These are phyloP conservation scores for Cisticola juncidis DNA, from an alignment of 2,113 vertebrate species.

Conservation along the genomic window DNA sequence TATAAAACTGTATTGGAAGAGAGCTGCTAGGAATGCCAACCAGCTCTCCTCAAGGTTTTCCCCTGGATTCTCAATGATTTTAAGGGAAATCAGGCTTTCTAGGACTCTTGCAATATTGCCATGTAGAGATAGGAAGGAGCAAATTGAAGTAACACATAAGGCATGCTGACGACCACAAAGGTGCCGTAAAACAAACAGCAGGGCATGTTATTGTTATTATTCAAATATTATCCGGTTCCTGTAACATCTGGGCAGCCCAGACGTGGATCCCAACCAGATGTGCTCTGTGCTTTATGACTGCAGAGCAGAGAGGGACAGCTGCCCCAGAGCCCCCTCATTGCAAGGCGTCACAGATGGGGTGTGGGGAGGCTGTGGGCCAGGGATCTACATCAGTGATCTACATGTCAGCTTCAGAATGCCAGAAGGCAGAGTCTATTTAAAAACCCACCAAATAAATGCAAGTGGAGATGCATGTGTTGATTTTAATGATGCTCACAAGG, in stretches of 20 bases:
- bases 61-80: background rate
- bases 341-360: accelerated
- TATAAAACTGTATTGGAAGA: background rate
- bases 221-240: background rate
- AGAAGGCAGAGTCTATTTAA: background rate
- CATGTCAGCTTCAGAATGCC: background rate
- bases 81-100: background rate
- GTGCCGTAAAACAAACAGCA: background rate
- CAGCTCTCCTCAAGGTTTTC: background rate
- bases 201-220: background rate
- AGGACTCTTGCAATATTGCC: background rate
- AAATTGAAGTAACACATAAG: background rate
- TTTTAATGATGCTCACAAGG: background rate
- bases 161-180: accelerated
- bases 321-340: background rate
- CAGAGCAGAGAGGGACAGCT: background rate
- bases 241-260: background rate
- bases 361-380: background rate
- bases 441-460: background rate
- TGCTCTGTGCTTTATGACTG: background rate
- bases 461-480: background rate
- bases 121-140: background rate
- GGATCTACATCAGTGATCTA: background rate
- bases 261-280: background rate
- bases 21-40: background rate